Evolutionary conservation across 2,113 vertebrate species (phyloP).

Genomic region (Silurus meridionalis): DNA sequence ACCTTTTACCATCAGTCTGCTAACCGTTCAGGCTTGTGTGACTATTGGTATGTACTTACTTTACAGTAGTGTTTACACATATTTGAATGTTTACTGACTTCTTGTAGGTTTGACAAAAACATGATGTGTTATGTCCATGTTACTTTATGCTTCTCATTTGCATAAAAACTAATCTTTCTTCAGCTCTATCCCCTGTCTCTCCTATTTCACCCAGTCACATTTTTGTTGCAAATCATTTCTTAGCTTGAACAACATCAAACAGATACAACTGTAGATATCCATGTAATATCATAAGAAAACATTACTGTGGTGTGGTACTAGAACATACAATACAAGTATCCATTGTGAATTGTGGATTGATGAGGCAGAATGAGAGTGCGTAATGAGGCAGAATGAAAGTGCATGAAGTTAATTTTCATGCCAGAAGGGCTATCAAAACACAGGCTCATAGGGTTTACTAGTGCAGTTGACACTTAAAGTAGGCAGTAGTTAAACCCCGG

Average conservation of each 20-base stretch:
- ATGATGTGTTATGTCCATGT: background rate
- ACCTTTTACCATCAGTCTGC: constrained; percentile 71
- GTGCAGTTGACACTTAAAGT: background rate
- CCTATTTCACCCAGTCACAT: background rate
- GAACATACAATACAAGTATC: background rate
- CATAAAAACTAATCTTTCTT: background rate
- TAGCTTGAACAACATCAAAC: background rate
- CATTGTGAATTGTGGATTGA: background rate
- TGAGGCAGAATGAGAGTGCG: background rate
- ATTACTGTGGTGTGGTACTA: background rate
- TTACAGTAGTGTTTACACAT: background rate
- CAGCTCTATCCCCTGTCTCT: background rate
- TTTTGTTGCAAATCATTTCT: constrained; percentile 6
- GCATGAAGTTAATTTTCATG: no score
- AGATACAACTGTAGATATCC: background rate
- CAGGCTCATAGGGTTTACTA: background rate
- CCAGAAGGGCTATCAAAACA: background rate
- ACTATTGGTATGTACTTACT: background rate
- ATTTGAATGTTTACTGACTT: background rate
- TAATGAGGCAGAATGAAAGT: background rate
- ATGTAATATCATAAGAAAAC: background rate
- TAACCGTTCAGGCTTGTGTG: constrained; percentile 55
- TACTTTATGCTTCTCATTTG: background rate
- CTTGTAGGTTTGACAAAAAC: background rate
- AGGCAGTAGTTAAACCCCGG: background rate